Evolutionary conservation across 2,888 invertebrate genomes (phyloP).

Genomic region (Caenorhabditis sp.): DNA sequence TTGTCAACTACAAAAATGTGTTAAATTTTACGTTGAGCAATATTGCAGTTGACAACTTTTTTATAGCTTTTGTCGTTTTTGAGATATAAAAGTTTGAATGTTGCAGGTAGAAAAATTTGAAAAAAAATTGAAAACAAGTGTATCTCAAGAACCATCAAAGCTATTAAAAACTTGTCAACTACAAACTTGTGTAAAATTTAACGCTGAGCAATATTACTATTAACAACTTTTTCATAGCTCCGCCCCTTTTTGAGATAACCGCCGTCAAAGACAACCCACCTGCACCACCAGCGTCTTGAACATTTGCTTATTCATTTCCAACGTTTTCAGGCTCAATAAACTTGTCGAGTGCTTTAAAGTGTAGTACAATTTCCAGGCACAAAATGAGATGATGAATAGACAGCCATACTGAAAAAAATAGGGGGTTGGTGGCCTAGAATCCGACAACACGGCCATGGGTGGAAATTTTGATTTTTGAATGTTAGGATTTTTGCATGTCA

Average conservation of each 20-base stretch:
- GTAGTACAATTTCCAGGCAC: neutral
- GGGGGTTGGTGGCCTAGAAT: too few species aligned
- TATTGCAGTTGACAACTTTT: neutral
- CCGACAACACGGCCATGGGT: too few species aligned
- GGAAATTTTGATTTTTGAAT: too few species aligned
- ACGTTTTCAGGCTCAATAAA: neutral
- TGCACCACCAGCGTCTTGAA: neutral
- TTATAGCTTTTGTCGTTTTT: neutral
- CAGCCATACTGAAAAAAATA: slow-evolving; percentile 14
- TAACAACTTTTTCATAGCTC: neutral
- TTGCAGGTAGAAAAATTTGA: too few species aligned
- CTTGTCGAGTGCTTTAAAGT: neutral
- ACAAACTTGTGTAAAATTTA: neutral
- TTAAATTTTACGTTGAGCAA: neutral
- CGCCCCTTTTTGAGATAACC: neutral
- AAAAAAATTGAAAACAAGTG: neutral
- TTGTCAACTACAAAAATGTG: neutral
- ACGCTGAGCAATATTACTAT: neutral
- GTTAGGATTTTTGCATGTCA: too few species aligned
- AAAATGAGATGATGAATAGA: slow-evolving; percentile 2
- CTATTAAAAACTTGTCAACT: neutral
- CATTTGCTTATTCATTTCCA: neutral
- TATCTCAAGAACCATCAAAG: neutral
- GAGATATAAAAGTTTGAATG: too few species aligned
- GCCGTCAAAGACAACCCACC: too few species aligned